A percentile compares a stretch with the other conserved stretches of the same genome.
Conservation (phyloP, 2,113 vertebrate species). For the Benitochromis conjunctus region DNA sequence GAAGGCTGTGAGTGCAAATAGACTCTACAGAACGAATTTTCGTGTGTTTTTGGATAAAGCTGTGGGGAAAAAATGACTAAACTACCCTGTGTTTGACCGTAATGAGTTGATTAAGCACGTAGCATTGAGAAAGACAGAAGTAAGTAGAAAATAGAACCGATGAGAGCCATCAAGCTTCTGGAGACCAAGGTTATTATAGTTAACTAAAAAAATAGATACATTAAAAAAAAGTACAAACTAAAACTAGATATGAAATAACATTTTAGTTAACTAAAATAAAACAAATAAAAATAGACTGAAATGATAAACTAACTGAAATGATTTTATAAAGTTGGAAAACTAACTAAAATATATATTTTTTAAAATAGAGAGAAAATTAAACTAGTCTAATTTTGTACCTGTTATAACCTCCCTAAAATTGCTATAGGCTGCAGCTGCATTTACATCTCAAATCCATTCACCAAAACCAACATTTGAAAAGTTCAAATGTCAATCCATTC, state of each 20-base stretch:
- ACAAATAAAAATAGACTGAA: neutral
- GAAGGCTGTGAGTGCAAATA: neutral
- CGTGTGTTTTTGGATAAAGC: neutral
- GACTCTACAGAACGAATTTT: neutral
- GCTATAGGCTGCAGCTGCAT: neutral
- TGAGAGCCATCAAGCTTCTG: neutral
- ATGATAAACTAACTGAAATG: neutral
- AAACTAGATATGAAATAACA: neutral
- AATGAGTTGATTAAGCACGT: neutral
- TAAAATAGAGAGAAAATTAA: neutral
- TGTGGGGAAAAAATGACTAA: neutral
- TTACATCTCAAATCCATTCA: slow-evolving; percentile 8
- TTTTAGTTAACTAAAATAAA: neutral
- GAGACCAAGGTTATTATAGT: neutral
- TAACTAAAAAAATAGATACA: neutral
- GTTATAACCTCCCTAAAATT: neutral
- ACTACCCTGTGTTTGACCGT: neutral
- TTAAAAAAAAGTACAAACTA: neutral
- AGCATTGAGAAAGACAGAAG: neutral
- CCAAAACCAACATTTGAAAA: neutral
- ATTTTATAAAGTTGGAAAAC: neutral
- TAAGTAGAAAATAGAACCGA: neutral
- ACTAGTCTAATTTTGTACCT: neutral
- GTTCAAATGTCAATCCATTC: neutral
- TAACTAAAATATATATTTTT: too few species aligned